Evolutionary conservation across 2,113 vertebrate genomes (phyloP).

Genomic region (Lepidothrix coronata): DNA sequence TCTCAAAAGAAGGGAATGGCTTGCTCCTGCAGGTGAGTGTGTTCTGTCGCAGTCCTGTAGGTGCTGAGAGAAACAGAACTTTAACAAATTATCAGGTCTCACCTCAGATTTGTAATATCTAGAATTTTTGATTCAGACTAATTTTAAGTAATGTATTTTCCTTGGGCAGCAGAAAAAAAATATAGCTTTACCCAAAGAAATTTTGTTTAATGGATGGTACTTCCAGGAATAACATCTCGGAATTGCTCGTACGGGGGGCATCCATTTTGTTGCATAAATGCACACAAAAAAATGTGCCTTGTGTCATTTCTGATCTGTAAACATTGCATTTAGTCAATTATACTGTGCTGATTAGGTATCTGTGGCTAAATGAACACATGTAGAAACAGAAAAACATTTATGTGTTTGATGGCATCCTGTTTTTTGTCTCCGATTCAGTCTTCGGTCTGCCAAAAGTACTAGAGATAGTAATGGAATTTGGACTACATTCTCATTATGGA

Average conservation of each 20-base stretch:
- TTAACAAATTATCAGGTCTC: background rate
- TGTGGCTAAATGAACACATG: background rate
- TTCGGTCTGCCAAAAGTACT: slow-evolving; percentile 21
- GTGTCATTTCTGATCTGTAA: background rate
- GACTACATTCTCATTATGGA: background rate
- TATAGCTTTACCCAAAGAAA: background rate
- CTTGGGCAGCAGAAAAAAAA: background rate
- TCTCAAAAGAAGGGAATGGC: background rate
- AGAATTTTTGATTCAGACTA: background rate
- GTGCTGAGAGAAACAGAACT: background rate
- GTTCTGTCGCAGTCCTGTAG: background rate
- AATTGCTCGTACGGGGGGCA: background rate
- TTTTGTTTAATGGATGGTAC: background rate
- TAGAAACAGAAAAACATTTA: background rate
- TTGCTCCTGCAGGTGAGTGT: background rate
- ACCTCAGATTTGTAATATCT: background rate
- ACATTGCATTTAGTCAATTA: background rate
- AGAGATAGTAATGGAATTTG: slow-evolving; percentile 37
- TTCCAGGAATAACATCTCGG: background rate
- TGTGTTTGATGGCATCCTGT: background rate
- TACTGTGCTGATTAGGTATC: background rate
- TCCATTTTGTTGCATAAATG: background rate
- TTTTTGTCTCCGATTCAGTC: slow-evolving; percentile 11
- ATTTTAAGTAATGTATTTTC: background rate
- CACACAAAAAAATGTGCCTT: background rate